These are phyloP conservation scores for Parnassius smintheus DNA, from an alignment of 2,888 invertebrate species.

Conservation along the genomic window DNA sequence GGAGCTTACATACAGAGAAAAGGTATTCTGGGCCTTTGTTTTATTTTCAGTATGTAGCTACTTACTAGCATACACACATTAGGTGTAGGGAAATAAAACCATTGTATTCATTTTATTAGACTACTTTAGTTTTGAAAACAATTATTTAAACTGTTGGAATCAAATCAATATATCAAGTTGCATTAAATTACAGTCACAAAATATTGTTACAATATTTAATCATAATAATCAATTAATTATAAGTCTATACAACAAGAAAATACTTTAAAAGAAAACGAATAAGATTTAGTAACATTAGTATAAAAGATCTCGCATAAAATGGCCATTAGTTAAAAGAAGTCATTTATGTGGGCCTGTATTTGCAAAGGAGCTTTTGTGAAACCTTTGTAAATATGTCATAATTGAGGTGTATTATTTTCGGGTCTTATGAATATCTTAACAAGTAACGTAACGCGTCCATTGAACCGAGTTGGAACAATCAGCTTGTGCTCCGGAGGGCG, in stretches of 20 bases:
- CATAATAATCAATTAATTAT: too few relatives aligned
- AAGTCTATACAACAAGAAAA: too few relatives aligned
- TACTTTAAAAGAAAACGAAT: background rate
- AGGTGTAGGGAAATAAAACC: too few relatives aligned
- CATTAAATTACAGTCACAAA: too few relatives aligned
- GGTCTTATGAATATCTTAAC: conserved; percentile 21
- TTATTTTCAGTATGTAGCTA: background rate
- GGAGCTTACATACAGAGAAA: background rate
- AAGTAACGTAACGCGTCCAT: conserved; percentile 28
- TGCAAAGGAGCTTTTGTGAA: conserved; percentile 13
- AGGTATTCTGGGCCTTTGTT: background rate
- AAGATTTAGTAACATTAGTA: conserved; percentile 7
- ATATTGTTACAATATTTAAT: too few relatives aligned
- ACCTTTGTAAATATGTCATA: conserved; percentile 12
- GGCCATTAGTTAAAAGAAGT: conserved; percentile 13
- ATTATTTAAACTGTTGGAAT: too few relatives aligned
- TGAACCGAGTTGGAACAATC: conserved; percentile 36
- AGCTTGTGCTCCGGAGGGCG: conserved; percentile 31
- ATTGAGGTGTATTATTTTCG: conserved; percentile 12
- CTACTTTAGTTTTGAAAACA: too few relatives aligned
- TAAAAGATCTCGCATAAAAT: conserved; percentile 10
- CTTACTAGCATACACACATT: too few relatives aligned
- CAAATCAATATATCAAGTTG: too few relatives aligned
- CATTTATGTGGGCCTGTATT: background rate
- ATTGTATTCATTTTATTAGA: too few relatives aligned